Evolutionary conservation across 2,888 invertebrate species (phyloP), one percentile per base, ranked within the genome.

Genomic region (Iselma pallidipennis): DNA sequence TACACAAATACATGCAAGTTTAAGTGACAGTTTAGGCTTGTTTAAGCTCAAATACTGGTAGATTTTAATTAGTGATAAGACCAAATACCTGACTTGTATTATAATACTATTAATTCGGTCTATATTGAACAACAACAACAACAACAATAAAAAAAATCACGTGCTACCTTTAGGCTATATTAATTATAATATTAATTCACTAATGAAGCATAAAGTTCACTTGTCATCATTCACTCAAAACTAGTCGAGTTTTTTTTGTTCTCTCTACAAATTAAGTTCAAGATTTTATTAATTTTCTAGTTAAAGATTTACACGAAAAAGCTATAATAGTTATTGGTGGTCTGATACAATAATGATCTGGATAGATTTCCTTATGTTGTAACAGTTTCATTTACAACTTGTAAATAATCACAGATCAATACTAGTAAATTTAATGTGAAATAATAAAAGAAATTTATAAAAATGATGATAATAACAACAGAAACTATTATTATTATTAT

Each of bases 21-120:
- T 72, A 74, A 75, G 71, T 74, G 76, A 76, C 76, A 77, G 71
- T 71, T 70, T 70, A 72, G 70, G 74, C 74, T 71, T 76, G 77
- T 77, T 71, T 72, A 72, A 70, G 74, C 72, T 72, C 75, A 74
- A 74, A 75, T 74, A 72, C 72, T 70, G 72, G 58, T 67, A 75
- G 78, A 78, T 78, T 76, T 74, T 78, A 78, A 78, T 77, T 77
- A 76, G 71, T 72, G 78, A 78, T 78, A 75, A 77, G 68, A 66
- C 65, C 55, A 66, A 68, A 65, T 65, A 68, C 70, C 66, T 69
- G 60, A 55, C 59, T 65, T 55, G 59, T 59, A 59, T 28, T 65
- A 68, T 63, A 58, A 63, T 63, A 58, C 67, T n/a, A n/a, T n/a
- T n/a, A 61, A 63, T 59, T 62, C 63, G 50, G 59, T 50, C 60